Evolutionary conservation across 2,797 vertebrate species (phyloP).

Genomic region (Microchirus variegatus): DNA sequence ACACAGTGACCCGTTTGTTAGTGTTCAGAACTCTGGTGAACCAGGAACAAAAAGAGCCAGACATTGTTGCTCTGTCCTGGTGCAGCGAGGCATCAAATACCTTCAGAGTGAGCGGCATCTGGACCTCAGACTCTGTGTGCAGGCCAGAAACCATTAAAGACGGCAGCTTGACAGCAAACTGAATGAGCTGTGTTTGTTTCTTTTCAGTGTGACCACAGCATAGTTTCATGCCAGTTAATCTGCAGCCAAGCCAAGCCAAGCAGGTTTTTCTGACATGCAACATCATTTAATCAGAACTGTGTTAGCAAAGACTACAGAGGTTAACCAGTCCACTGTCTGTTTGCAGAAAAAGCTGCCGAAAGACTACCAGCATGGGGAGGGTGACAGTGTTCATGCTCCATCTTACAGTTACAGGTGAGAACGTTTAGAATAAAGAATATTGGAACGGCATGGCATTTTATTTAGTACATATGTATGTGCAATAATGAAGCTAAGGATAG

Average conservation of each 20-base stretch:
- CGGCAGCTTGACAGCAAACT: conserved; percentile 22
- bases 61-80: conserved; percentile 75
- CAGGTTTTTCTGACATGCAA: conserved; percentile 31
- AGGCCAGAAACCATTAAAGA: conserved; percentile 29
- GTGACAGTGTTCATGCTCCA: conserved; percentile 37
- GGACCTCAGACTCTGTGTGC: conserved; percentile 45
- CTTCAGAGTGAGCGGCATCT: conserved; percentile 47
- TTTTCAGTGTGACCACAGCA: conserved; percentile 4
- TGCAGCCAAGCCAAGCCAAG: conserved; percentile 39
- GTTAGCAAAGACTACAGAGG: neutral
- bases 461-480: too few species aligned
- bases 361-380: conserved; percentile 62
- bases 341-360: conserved; percentile 53
- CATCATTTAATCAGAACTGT: conserved; percentile 16
- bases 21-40: conserved; percentile 57
- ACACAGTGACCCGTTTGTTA: conserved; percentile 70
- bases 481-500: neutral
- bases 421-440: conserved; percentile 25
- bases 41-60: conserved; percentile 65
- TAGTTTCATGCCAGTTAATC: conserved; percentile 22
- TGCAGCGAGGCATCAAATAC: conserved; percentile 73
- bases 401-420: conserved; percentile 73
- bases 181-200: conserved; percentile 36
- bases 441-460: neutral
- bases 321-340: conserved; percentile 18